Evolutionary conservation across 1,140 invertebrate genomes (phyloP).

Genomic region (Rhysida immarginata): DNA sequence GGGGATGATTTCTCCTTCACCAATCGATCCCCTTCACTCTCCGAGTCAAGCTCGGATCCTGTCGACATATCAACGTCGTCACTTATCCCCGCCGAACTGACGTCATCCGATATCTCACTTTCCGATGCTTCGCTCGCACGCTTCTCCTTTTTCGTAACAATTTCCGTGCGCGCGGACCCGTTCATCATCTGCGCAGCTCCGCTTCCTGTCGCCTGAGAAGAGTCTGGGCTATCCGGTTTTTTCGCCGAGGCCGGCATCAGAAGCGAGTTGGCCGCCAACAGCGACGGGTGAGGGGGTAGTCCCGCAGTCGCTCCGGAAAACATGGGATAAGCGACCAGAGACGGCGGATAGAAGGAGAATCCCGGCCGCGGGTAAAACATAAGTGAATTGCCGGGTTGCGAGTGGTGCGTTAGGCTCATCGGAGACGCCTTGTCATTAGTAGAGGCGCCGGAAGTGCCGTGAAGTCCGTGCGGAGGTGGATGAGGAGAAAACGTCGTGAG

Average conservation of each 20-base stretch:
- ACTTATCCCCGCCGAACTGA: constrained; percentile 16
- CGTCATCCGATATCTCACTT: constrained; percentile 16
- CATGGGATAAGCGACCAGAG: constrained; percentile 33
- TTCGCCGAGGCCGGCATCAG: constrained; percentile 17
- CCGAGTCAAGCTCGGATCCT: constrained; percentile 16
- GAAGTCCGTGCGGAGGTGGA: constrained; percentile 14
- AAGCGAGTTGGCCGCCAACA: constrained; percentile 15
- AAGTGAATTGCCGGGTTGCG: constrained; percentile 41
- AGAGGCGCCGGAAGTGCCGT: not conserved
- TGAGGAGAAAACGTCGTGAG: constrained; percentile 20
- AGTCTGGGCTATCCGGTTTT: constrained; percentile 24
- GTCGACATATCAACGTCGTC: constrained; percentile 16
- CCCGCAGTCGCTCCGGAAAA: constrained; percentile 13
- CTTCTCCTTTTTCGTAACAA: constrained; percentile 7
- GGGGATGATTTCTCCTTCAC: not conserved
- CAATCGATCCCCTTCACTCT: constrained; percentile 8
- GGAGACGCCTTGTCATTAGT: constrained; percentile 25
- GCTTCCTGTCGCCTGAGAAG: constrained; percentile 41
- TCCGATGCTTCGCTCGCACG: constrained; percentile 14
- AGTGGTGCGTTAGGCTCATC: constrained; percentile 10
- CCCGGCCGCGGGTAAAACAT: constrained; percentile 42
- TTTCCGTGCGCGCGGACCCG: constrained; percentile 23
- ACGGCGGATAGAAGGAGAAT: constrained; percentile 42
- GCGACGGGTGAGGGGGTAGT: constrained; percentile 17
- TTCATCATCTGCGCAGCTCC: constrained; percentile 26